Percentiles rank a stretch among this genome's conserved stretches.
Evolutionary conservation across 2,888 invertebrate species (phyloP).

Genomic region (Metalampra italica): DNA sequence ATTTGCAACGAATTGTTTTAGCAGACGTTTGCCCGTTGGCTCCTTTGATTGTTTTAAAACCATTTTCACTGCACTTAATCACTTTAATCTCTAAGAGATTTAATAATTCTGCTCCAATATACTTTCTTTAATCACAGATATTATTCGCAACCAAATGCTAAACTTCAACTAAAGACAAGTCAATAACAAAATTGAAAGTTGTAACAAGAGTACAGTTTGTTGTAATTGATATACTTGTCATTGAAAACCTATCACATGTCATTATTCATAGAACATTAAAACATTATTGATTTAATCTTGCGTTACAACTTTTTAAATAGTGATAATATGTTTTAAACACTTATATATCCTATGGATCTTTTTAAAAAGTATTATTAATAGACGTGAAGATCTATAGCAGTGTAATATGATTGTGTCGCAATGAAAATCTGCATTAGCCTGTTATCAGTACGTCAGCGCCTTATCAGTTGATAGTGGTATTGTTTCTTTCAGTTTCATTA

Average conservation of each 20-base stretch:
- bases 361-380: not conserved
- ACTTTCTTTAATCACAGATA: no score
- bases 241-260: slow-evolving; percentile 2
- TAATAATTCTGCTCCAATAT: no score
- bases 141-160: slow-evolving; percentile 1
- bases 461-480: slow-evolving; percentile 27
- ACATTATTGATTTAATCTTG: no score
- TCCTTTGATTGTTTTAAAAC: slow-evolving; percentile 21
- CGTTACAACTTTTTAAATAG: no score
- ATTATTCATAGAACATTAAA: no score
- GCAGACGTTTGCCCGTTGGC: slow-evolving; percentile 36
- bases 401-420: slow-evolving; percentile 14
- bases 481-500: slow-evolving; percentile 23
- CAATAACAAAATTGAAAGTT: slow-evolving; percentile 10
- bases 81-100: no score
- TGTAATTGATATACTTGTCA: slow-evolving; percentile 8
- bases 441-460: slow-evolving; percentile 12
- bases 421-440: slow-evolving; percentile 16
- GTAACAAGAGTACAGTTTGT: no score
- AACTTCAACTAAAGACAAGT: not conserved
- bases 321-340: not conserved
- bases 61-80: slow-evolving; percentile 39
- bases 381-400: slow-evolving; percentile 7
- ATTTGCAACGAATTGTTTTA: slow-evolving; percentile 48
- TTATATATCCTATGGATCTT: no score